Evolutionary conservation across 2,797 vertebrate genomes (phyloP).

Genomic region (Arnoldichthys spilopterus): DNA sequence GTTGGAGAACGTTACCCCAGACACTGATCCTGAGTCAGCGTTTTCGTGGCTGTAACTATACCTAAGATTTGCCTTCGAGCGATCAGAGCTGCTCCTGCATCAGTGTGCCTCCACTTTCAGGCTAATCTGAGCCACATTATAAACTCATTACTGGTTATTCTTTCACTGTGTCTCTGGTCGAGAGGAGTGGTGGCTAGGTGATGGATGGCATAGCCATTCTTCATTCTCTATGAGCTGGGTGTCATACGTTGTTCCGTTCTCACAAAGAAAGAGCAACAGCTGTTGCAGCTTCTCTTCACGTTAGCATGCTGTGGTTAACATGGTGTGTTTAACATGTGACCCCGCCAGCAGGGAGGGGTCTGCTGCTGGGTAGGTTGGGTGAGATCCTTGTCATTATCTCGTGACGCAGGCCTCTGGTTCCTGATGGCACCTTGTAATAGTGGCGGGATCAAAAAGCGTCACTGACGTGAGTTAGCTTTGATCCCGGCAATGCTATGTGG

Average conservation of each 20-base stretch:
- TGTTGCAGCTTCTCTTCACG: conserved; percentile 20
- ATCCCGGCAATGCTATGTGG: not conserved
- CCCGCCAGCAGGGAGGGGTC: conserved; percentile 24
- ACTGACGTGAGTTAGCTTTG: conserved; percentile 13
- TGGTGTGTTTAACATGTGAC: conserved; percentile 21
- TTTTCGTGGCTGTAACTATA: not conserved
- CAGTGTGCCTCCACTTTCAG: not conserved
- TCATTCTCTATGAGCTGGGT: not conserved
- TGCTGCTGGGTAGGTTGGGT: conserved; percentile 20
- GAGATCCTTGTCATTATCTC: conserved; percentile 48
- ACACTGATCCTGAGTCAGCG: not conserved
- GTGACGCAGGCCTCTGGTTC: conserved; percentile 31
- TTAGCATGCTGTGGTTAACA: conserved; percentile 5
- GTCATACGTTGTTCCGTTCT: not conserved
- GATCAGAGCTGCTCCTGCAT: conserved; percentile 6
- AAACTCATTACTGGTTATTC: conserved; percentile 2
- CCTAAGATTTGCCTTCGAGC: not conserved
- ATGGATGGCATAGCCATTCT: conserved; percentile 4
- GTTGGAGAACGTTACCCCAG: not conserved
- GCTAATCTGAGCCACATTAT: conserved; percentile 30
- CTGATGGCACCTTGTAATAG: conserved; percentile 33
- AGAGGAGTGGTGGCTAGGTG: conserved; percentile 6
- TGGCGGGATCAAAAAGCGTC: conserved; percentile 17
- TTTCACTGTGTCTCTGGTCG: not conserved
- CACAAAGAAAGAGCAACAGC: conserved; percentile 19